Conservation (phyloP, 2,888 invertebrate species). For the Trissolcus japonicus region DNA sequence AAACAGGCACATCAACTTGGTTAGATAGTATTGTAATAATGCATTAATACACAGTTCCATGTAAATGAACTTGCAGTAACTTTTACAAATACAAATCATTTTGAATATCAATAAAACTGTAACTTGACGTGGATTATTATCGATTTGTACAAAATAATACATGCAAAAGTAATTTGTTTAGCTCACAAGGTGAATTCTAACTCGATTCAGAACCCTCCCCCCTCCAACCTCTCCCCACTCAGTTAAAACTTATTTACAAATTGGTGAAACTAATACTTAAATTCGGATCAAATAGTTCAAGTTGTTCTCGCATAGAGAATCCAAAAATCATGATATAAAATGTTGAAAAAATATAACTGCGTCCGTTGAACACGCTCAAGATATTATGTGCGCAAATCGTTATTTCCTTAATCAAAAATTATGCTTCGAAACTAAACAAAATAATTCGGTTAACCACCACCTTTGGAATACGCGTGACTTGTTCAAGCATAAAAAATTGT, state of each 20-base stretch:
- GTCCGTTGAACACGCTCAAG: neutral
- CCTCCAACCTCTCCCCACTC: no score
- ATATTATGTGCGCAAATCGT: slow-evolving; percentile 11
- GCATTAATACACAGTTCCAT: slow-evolving; percentile 46
- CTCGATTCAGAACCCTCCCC: no score
- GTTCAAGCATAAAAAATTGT: slow-evolving; percentile 3
- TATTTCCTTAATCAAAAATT: no score
- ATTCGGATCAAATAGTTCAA: no score
- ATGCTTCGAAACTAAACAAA: no score
- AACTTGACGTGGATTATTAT: slow-evolving; percentile 17
- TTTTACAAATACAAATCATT: slow-evolving; percentile 22
- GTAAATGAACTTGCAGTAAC: slow-evolving; percentile 31
- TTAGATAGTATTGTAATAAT: slow-evolving; percentile 65
- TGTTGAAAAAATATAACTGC: no score
- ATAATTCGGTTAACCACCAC: slow-evolving; percentile 18
- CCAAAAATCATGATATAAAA: no score
- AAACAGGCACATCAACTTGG: slow-evolving; percentile 75
- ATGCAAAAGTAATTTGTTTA: neutral
- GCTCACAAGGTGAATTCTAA: no score
- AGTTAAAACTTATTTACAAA: no score
- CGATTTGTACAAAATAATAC: slow-evolving; percentile 15
- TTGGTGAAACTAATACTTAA: no score
- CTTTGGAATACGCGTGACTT: slow-evolving; percentile 37
- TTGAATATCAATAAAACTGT: slow-evolving; percentile 25
- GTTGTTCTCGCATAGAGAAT: no score